A percentile compares a stretch with the other conserved stretches of the same genome.
These are phyloP conservation scores for Pteruthius melanotis DNA, from an alignment of 2,113 vertebrate species.

Conservation along the genomic window DNA sequence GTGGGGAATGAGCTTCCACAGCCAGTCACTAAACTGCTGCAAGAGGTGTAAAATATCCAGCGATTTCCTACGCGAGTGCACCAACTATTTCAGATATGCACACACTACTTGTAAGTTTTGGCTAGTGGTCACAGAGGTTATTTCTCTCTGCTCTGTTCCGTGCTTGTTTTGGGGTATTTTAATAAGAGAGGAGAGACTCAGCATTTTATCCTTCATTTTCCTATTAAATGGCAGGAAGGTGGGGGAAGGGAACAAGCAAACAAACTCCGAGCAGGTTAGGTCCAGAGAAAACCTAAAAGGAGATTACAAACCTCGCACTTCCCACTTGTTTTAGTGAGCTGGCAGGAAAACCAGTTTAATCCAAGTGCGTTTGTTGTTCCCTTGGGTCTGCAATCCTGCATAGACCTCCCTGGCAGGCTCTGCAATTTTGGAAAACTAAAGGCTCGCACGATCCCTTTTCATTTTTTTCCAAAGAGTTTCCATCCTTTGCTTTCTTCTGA, in stretches of 20 bases:
- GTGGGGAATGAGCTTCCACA: conserved; percentile 74
- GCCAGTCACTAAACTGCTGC: conserved; percentile 79
- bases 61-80: conserved; percentile 82
- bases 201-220: not conserved
- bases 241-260: not conserved
- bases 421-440: not conserved
- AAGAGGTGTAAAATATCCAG: conserved; percentile 86
- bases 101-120: conserved; percentile 62
- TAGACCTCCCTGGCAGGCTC: conserved; percentile 39
- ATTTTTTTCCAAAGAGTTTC: not conserved
- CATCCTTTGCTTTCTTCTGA: not conserved
- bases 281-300: conserved; percentile 19
- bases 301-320: not conserved
- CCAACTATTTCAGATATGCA: conserved; percentile 85
- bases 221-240: not conserved
- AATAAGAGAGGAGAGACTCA: not conserved
- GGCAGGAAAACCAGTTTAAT: conserved; percentile 33
- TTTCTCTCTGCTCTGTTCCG: not conserved
- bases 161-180: conserved; percentile 23
- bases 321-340: conserved; percentile 14
- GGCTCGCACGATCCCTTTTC: not conserved
- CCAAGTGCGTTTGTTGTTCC: conserved; percentile 28
- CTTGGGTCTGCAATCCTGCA: not conserved
- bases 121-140: conserved; percentile 41
- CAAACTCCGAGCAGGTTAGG: not conserved